A percentile compares a stretch with the other conserved stretches of the same genome.
Evolutionary conservation across 2,888 invertebrate species (phyloP).

Genomic region (Drosophila peninsularis): DNA sequence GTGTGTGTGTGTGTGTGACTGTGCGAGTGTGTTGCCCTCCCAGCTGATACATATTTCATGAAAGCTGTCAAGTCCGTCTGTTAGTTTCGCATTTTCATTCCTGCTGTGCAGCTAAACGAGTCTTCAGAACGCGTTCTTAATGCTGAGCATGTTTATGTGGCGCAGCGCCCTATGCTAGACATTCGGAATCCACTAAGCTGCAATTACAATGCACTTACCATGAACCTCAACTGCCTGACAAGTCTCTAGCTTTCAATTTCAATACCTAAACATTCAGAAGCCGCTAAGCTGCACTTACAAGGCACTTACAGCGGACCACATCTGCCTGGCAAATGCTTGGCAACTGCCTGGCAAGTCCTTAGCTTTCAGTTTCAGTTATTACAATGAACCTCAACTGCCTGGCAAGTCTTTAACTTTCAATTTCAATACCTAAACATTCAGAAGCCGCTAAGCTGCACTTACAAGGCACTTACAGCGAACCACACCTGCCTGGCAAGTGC

Average conservation of each 20-base stretch:
- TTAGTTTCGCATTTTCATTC: constrained; percentile 55
- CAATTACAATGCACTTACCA: background rate
- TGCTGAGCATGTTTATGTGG: constrained; percentile 7
- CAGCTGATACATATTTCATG: constrained; percentile 65
- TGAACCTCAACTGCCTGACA: background rate
- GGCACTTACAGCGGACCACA: too few species aligned
- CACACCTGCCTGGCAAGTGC: too few species aligned
- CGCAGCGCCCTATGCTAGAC: background rate
- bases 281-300: background rate
- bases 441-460: background rate
- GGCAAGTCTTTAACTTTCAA: background rate
- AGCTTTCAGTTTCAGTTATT: background rate
- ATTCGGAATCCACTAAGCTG: background rate
- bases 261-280: background rate
- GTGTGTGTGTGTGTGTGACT: background rate
- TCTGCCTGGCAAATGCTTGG: too few species aligned
- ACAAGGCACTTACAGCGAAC: background rate
- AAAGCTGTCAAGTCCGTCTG: constrained; percentile 73
- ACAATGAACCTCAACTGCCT: background rate
- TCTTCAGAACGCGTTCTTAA: constrained; percentile 20
- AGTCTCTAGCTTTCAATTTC: background rate
- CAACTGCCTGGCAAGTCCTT: background rate
- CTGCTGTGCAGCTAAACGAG: constrained; percentile 15
- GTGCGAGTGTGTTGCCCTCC: constrained; percentile 1
- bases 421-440: background rate